Conservation (phyloP, 2,113 vertebrate species). For the Rhodinocichla rosea region DNA sequence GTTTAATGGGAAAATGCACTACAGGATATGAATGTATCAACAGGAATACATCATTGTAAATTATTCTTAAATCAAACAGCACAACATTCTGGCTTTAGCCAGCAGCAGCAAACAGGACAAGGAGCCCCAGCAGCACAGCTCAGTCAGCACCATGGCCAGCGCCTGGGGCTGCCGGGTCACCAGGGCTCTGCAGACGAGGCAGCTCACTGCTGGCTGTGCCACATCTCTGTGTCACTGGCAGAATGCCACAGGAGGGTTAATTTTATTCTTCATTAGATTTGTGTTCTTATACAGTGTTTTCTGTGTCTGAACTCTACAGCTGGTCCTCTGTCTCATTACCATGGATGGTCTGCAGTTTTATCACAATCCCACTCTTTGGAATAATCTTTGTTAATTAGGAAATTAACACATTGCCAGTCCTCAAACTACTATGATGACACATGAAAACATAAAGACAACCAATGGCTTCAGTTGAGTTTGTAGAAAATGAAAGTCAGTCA, state of each 20-base stretch:
- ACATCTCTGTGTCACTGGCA: neutral
- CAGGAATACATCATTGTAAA: neutral
- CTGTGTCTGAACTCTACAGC: neutral
- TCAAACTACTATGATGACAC: neutral
- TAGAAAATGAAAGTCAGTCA: neutral
- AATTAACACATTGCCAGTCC: neutral
- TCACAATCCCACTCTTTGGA: neutral
- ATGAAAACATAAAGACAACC: neutral
- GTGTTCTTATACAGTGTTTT: neutral
- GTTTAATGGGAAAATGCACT: neutral
- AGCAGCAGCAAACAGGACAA: neutral
- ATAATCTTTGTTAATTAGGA: neutral
- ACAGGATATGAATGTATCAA: neutral
- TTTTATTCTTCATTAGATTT: neutral
- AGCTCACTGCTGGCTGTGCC: neutral
- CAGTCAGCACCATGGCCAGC: accelerated
- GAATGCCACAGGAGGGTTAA: neutral
- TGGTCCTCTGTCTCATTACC: neutral
- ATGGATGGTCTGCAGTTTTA: neutral
- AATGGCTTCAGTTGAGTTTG: neutral
- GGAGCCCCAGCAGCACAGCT: neutral
- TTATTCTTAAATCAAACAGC: neutral
- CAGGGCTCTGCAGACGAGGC: neutral
- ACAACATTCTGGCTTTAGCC: neutral
- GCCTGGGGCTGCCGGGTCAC: neutral